Evolutionary conservation across 2,888 invertebrate genomes (phyloP), one percentile per base, ranked within the genome.

Genomic region (Nemoura dubitans): DNA sequence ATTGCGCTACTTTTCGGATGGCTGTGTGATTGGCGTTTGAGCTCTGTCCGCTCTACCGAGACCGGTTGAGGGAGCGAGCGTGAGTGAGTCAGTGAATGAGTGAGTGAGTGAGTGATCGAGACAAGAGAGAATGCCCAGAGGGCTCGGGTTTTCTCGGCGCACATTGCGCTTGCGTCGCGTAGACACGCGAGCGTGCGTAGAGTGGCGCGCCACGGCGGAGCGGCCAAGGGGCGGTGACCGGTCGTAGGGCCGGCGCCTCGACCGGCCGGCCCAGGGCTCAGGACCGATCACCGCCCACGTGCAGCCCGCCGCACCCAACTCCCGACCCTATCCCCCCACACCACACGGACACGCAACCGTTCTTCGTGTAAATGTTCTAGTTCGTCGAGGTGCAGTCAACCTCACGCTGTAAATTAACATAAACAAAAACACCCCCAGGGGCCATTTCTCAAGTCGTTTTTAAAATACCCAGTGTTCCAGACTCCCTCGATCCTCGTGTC

Each of bases 301-400:
- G 36, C 59, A 7, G 59, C 21, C 59, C 21, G 59, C 59, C 59
- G 59, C 59, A 3, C 21, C 59, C 59, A 3, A 3, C 59, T 21
- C 59, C 59, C 59, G 6, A 2, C 59, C 59, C 59, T 14, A 7
- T 14, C 59, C 16, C 59, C 59, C 16, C 59, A 21, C 36, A 36
- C 36, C 36, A 36, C 36, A 36, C 36, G 36, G 36, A 36, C 36
- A 36, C 36, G 59, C 59, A 76, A 28, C 84, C 27, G 30, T 28
- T 26, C 59, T 84, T 84, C 59, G 84, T 84, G 59, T 84, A 84
- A 84, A 84, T 84, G 84, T 84, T 84, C 84, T 84, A 84, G 81
- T 81, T 30, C 21, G 84, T 84, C 59, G 84, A 59, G 84, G 84
- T 43, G 43, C 26, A 43, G 59, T 26, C 59, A 26, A 84, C 84